Base-by-base conservation (phyloP, 1,140 invertebrate genomes). In the Saccostrea glomerata region DNA sequence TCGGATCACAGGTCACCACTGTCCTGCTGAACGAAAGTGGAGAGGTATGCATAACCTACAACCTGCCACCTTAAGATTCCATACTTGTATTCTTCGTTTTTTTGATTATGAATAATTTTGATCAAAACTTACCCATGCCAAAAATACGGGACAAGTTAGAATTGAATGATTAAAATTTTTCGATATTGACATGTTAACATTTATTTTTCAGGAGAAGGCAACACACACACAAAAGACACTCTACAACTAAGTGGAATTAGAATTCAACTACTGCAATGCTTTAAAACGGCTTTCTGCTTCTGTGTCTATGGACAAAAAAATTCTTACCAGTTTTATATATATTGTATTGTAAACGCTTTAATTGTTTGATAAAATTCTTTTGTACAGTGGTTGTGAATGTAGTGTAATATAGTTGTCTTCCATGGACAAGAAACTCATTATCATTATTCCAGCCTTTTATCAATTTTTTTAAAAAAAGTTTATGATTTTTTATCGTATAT, bases 201-300 rank as follows among this genome's bases (percentile, higher is more conserved):
- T 88, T 63, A 90, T 84, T 13, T 91, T 89, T 54, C 88, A 94
- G 93, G 93, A 94, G 56, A 94, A 94, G 85, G 93, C 92, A n/a
- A 92, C 91, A 84, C 93, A 94, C 89, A 92, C 91, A 89, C 93
- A 94, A 89, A 93, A 92, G 86, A 93, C 92, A 66, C 85, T 90
- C 40, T 94, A 93, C 91, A 90, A 92, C 47, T 92, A 93, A 87
- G 84, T 47, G 60, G 54, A 17, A 12, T 15, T 82, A n/a, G 47
- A 13, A 66, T 23, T 30, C 60, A 83, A 83, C 82, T 84, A 84
- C 82, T 84, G 82, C 82, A 84, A 84, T 77, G 70, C 25, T 77
- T 15, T 36, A 30, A 25, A 25, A 77, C 58, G 70, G 70, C 70
- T 77, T 77, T 30, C 25, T 77, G 70, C 70, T 77, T 77, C 47